Evolutionary conservation across 2,888 invertebrate genomes (phyloP), one percentile per base, ranked within the genome.

Genomic region (Phoenoteleia sp.): DNA sequence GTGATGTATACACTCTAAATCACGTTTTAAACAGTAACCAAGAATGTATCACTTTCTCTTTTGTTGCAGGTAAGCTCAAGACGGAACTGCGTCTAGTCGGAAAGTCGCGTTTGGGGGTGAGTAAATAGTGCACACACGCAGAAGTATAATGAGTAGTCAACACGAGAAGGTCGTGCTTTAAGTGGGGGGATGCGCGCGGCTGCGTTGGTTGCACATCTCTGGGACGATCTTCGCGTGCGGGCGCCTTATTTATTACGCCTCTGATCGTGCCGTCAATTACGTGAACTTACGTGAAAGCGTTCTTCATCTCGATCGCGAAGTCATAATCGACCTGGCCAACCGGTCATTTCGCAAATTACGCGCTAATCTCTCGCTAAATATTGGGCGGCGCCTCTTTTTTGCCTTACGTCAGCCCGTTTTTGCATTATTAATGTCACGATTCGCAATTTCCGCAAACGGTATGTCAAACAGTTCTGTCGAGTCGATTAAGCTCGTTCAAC

Each of bases 1-100:
- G n/a, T 81, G 66, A 84, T 81, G 81, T 75, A 84, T 80, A 67
- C n/a, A 15, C n/a, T 60, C 27, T 60, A 54, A 82, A 85, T 85
- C 49, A 75, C 45, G 42, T 67, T 15, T 67, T 47, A 17, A 62
- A 52, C 29, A 67, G 67, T 75, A 62, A 77, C 74, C 58, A 67
- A 71, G 81, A 81, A 75, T 75, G 36, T 69, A 79, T 69, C 81
- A 79, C 84, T 88, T 87, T 89, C 87, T 82, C 88, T 90, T 88
- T 89, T 92, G 90, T 92, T 92, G 77, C 92, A 92, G 92, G 92
- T 92, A 91, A 92, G 92, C 89, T 84, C 62, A 76, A 67, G 87
- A 49, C 25, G 33, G 36, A 27, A 11, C 84, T 80, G 67, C 60
- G 76, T 79, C 49, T 54, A 74, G 79, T 49, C 25, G 74, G 29